Evolutionary conservation across 2,888 invertebrate genomes (phyloP), one percentile per base, ranked within the genome.

Genomic region (Microplitis manilae): DNA sequence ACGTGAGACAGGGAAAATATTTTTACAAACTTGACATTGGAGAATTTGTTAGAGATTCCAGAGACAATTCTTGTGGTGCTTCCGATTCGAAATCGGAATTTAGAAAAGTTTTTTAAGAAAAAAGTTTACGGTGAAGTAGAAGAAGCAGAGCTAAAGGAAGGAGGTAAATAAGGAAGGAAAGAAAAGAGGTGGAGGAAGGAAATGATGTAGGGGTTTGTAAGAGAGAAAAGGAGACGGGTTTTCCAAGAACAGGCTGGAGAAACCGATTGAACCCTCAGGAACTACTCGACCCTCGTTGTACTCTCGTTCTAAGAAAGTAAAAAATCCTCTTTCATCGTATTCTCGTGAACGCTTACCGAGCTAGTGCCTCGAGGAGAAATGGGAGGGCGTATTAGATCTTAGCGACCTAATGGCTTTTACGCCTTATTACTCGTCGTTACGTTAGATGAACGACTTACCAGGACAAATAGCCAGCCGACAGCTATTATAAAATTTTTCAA

Each of bases 361-460:
- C 50, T 50, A 13, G 50, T 50, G 50, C 50, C 50, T 50, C 13
- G 50, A 50, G 50, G 75, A 65, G 41, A 78, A 70, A 79, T 77
- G 68, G 67, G 65, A 70, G 15, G 68, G 59, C 64, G 39, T 75
- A 79, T 68, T 68, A 72, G 74, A 80, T 78, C 77, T 80, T 77
- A 77, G 79, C 72, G 17, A 82, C 75, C 75, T 80, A 82, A 84
- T 83, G 83, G 80, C 81, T 83, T 83, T 84, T 79, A 84, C 80
- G 78, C 78, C 79, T 83, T 84, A 83, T 84, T 82, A 84, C 84
- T 80, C 80, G 68, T 80, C 81, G 80, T 82, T 79, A 77, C 75
- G 61, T 64, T 65, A 60, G 72, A 69, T 61, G 73, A 71, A 79
- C 69, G 74, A 78, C 73, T 80, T 61, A 74, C 30, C 68, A 62